Evolutionary conservation across 2,888 invertebrate species (phyloP).

Genomic region (Diploptera punctata): DNA sequence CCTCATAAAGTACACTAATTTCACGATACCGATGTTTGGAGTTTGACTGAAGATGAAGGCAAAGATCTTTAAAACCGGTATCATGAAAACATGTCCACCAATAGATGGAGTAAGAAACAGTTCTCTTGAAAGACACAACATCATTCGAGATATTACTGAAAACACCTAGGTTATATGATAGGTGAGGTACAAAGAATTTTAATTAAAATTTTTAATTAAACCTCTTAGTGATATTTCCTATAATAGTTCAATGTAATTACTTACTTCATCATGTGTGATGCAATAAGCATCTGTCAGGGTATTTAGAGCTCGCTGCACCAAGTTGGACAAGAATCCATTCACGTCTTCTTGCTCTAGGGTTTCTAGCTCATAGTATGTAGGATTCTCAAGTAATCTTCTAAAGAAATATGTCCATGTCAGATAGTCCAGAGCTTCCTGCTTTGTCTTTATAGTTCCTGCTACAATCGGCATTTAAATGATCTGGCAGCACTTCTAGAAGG

Average conservation of each 20-base stretch:
- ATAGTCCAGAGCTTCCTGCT: conserved; percentile 94
- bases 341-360: conserved; percentile 71
- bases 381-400: conserved; percentile 74
- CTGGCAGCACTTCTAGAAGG: conserved; percentile 86
- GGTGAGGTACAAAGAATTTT: no score
- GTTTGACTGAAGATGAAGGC: no score
- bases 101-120: no score
- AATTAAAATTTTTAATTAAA: no score
- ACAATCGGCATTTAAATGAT: conserved; percentile 98
- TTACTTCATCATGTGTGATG: conserved; percentile 76
- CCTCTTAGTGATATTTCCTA: no score
- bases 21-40: no score
- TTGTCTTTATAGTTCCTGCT: conserved; percentile 92
- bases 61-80: no score
- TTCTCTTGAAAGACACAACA: no score
- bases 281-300: conserved; percentile 80
- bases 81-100: no score
- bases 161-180: conserved; percentile 20
- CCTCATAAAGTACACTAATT: no score
- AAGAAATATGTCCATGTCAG: conserved; percentile 99
- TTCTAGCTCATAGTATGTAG: conserved; percentile 85
- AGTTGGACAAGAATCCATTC: conserved; percentile 76
- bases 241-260: no score
- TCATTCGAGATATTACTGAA: no score
- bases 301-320: conserved; percentile 80